Evolutionary conservation across 92 coral and sea anemone species (phyloP).

Genomic region (Montipora capitata): DNA sequence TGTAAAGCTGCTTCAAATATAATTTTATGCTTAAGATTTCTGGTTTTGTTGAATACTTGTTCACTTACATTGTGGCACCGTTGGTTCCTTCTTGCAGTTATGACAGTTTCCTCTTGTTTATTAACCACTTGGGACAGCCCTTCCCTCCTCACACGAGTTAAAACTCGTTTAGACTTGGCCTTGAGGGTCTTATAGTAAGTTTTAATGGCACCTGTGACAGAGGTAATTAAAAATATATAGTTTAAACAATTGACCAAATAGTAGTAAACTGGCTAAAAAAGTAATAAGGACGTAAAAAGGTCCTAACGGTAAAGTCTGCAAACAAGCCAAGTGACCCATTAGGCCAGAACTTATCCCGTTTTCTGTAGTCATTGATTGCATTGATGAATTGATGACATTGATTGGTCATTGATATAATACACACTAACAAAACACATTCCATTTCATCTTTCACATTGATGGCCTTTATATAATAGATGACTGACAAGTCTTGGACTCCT

Average conservation of each 20-base stretch:
- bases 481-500: neutral
- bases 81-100: neutral
- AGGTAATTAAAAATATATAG: no score
- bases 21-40: neutral
- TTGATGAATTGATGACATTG: neutral
- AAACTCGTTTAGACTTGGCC: neutral
- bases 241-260: no score
- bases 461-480: neutral
- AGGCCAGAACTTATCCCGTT: neutral
- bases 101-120: neutral
- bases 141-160: neutral
- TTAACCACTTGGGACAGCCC: conserved; percentile 2
- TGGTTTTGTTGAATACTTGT: neutral
- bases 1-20: conserved; percentile 1
- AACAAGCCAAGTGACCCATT: neutral
- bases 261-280: no score
- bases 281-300: no score
- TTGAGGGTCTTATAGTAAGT: no score
- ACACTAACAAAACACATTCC: neutral
- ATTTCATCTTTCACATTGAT: neutral
- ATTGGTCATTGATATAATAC: neutral
- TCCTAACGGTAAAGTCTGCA: no score
- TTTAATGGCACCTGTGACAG: no score
- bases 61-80: conserved; percentile 13
- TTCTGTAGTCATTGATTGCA: neutral